Base-by-base conservation (phyloP, 2,113 vertebrate species). In the Caranx ignobilis region DNA sequence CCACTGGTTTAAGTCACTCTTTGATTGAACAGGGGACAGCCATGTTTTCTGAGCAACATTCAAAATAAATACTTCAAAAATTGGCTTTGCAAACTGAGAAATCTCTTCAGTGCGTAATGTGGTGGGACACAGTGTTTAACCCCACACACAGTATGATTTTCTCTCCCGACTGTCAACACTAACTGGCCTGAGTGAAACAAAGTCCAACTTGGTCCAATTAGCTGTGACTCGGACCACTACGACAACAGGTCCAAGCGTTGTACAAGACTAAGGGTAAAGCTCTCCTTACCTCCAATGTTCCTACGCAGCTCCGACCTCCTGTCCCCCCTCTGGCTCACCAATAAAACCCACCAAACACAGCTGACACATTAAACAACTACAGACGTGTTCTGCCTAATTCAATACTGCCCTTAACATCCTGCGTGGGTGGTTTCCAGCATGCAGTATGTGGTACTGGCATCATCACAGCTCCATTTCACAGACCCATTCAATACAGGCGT, bases 381-480 rank as follows among this genome's bases (percentile, higher is more conserved):
- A 87, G 50, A 83, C 72, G 45, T 45, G 43, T 73, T 85, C 83
- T 47, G 76, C n/a, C 67, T 78, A 75, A 83, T 88, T 88, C 72
- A 86, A 12, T 16, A 16, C 77, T 54, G 75, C 67, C 84, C 75
- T 81, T 35, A 71, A 64, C 68, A 67, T 73, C 26, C 74, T 39
- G 83, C 1, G 79, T 84, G 88, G 88, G 86, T 34, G 85, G 81
- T 60, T 82, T 73, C 11, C 32, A 82, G 82, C 3, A 34, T 66
- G 85, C 69, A 37, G 67, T 6, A 71, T 72, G 67, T 55, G 37
- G 82, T 66, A 26, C 64, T 77, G 79, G 85, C 86, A 79, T 80
- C 81, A 77, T 82, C 67, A 57, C 67, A 35, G 69, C 84, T 86
- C 70, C 86, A 83, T 87, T 89, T 87, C 88, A 93, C 69, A 52